A percentile compares a stretch with the other conserved stretches of the same genome.
These are phyloP conservation scores for Pyrochroa serraticornis DNA, from an alignment of 2,888 invertebrate species.

Conservation along the genomic window DNA sequence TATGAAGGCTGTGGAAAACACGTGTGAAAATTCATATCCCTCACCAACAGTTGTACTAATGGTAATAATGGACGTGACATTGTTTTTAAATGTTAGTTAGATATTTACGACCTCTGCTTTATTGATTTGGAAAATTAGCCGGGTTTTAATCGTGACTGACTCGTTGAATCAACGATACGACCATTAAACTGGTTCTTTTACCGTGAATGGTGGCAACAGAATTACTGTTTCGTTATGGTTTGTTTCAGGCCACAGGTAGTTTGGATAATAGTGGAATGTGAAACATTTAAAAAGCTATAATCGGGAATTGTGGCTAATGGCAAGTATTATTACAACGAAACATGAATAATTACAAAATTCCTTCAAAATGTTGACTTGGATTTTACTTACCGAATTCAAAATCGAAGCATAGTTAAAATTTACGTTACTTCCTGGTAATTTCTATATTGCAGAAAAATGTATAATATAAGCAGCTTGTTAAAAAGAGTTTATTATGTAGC, in stretches of 20 bases:
- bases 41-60: slow-evolving; percentile 9
- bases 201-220: slow-evolving; percentile 7
- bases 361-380: background rate
- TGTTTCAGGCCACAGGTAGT: slow-evolving; percentile 6
- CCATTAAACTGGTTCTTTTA: slow-evolving; percentile 6
- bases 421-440: too few species aligned
- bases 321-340: too few species aligned
- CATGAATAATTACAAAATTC: background rate
- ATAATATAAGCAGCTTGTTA: too few species aligned
- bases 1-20: slow-evolving; percentile 29
- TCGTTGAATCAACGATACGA: slow-evolving; percentile 11
- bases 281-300: slow-evolving; percentile 1
- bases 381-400: too few species aligned
- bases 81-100: slow-evolving; percentile 18
- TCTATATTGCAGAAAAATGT: too few species aligned
- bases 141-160: slow-evolving; percentile 22
- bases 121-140: slow-evolving; percentile 11
- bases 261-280: slow-evolving; percentile 10
- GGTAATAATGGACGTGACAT: slow-evolving; percentile 17
- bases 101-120: slow-evolving; percentile 16
- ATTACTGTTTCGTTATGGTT: slow-evolving; percentile 7
- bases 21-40: slow-evolving; percentile 24
- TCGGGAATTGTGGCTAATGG: too few species aligned
- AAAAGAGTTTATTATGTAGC: too few species aligned
- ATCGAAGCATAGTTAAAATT: too few species aligned